Conservation (phyloP, 2,797 vertebrate genomes). For the Cyclura pinguis region DNA sequence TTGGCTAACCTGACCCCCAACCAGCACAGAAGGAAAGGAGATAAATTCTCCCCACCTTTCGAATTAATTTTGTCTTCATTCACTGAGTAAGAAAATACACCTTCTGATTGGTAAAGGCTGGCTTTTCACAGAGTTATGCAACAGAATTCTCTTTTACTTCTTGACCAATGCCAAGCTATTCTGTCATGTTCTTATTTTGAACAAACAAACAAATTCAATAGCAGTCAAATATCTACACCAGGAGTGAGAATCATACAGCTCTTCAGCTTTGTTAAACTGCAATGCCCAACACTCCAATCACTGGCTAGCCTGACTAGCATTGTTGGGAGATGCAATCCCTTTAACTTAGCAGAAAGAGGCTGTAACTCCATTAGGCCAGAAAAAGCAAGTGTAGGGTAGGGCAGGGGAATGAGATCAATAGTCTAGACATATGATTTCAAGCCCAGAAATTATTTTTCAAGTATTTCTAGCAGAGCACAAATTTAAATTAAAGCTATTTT, state of each 20-base stretch:
- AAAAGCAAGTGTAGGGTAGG: neutral
- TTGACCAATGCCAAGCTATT: neutral
- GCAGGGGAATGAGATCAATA: neutral
- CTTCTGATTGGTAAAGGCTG: neutral
- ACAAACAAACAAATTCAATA: neutral
- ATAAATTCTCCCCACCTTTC: too few species aligned
- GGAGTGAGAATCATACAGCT: too few species aligned
- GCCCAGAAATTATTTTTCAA: neutral
- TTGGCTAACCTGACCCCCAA: too few species aligned
- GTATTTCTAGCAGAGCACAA: neutral
- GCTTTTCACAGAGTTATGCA: neutral
- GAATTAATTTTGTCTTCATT: neutral
- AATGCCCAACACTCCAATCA: too few species aligned
- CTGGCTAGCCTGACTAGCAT: too few species aligned
- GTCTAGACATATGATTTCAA: neutral
- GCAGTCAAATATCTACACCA: neutral
- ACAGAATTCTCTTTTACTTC: neutral
- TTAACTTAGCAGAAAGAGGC: neutral
- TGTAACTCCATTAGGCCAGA: neutral
- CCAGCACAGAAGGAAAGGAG: too few species aligned
- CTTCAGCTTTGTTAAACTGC: too few species aligned
- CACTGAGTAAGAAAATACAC: neutral
- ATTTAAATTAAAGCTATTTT: neutral
- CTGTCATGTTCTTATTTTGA: neutral
- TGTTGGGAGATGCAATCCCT: neutral